Evolutionary conservation across 2,113 vertebrate genomes (phyloP), one percentile per base, ranked within the genome.

Genomic region (Aphyosemion australe): DNA sequence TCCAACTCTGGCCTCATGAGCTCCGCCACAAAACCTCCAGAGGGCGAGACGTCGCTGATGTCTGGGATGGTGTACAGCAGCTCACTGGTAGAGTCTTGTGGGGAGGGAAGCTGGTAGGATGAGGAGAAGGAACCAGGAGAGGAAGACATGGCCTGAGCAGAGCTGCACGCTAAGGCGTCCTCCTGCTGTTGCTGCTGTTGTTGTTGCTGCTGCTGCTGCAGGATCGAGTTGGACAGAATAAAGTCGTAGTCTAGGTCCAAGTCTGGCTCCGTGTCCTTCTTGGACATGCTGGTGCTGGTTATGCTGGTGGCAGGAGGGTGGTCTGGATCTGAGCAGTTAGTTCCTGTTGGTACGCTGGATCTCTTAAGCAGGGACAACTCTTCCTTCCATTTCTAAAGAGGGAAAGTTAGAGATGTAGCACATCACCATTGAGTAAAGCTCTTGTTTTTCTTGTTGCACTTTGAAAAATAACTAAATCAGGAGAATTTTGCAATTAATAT

Each of bases 181-280:
- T 94, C 92, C 49, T 90, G 74, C 47, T 93, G 92, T 9, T 89
- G 86, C 13, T 90, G 74, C 47, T 93, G 92, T 9, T 89, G 86
- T 12, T 89, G 89, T 0, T 93, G 93, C 4, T 90, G 89, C 9
- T 70, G 71, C 12, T 94, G 94, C 45, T 95, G 94, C 43, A 94
- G 92, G 49, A 97, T 90, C 2, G 95, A 95, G 83, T 98, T 98
- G 18, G 96, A 96, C 10, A 98, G 90, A 20, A 98, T 98, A 84
- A 98, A 98, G 88, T 98, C 96, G 82, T 97, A 95, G 89, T 98
- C 96, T 83, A 96, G 90, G 74, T 98, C 96, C 74, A 96, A 89
- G 74, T 96, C 96, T 74, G 67, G 87, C 41, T 97, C 96, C 0
- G 90, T 76, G 63, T 98, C 95, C 63, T 92, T 93, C 65, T 94